phyloP scores from a whole-genome alignment of 1,140 invertebrate genomes.

The Ladona fulva region DNA sequence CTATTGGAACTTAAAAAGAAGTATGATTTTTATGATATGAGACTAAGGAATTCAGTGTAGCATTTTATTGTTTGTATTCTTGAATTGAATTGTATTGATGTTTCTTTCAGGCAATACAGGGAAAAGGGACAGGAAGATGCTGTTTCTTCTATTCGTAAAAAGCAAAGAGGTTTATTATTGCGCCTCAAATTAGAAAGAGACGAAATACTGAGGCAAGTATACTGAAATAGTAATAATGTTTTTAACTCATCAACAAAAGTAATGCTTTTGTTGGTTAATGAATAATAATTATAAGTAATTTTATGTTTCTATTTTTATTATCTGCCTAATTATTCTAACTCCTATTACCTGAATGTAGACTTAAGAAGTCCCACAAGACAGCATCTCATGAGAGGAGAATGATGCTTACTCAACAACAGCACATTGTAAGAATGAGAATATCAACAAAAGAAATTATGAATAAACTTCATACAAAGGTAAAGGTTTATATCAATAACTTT shows the following conservation, averaged over 20 bases:
- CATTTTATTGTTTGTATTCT: not conserved
- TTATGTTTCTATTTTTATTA: conserved; percentile 12
- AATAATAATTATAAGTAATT: conserved; percentile 12
- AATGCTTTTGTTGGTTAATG: too few relatives aligned
- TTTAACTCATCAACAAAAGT: too few relatives aligned
- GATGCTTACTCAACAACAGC: conserved; percentile 32
- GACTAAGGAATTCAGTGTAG: not conserved
- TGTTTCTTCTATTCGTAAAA: conserved; percentile 44
- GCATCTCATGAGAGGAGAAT: conserved; percentile 32
- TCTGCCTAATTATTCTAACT: not conserved
- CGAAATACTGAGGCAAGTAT: conserved; percentile 40
- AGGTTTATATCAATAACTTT: too few relatives aligned
- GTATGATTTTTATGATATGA: not conserved
- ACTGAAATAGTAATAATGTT: not conserved
- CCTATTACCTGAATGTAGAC: conserved; percentile 24
- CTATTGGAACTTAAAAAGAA: conserved; percentile 45
- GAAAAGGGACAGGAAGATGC: conserved; percentile 42
- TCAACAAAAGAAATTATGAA: conserved; percentile 1
- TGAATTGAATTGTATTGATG: not conserved
- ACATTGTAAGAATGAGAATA: conserved; percentile 12
- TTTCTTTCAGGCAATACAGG: conserved; percentile 23
- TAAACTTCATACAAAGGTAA: conserved; percentile 12
- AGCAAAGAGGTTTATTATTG: conserved; percentile 41
- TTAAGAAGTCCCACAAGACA: conserved; percentile 37
- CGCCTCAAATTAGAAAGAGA: conserved; percentile 44